Evolutionary conservation across 2,888 invertebrate genomes (phyloP).

Genomic region (Hetaerina titia): DNA sequence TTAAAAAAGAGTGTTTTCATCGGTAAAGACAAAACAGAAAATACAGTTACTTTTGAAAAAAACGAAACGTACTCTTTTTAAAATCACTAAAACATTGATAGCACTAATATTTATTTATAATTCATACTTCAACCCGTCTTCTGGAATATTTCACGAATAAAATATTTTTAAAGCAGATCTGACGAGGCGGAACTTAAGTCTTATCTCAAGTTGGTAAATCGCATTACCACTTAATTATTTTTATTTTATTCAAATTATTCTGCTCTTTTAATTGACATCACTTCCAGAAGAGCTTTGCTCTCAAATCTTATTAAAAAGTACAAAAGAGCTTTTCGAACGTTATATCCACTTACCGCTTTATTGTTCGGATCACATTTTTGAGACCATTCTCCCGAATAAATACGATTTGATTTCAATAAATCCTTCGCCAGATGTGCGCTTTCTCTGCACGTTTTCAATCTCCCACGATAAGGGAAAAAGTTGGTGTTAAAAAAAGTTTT

Average conservation of each 20-base stretch:
- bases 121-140: neutral
- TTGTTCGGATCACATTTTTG: neutral
- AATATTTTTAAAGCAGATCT: neutral
- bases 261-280: neutral
- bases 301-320: neutral
- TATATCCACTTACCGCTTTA: neutral
- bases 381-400: neutral
- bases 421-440: neutral
- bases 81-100: neutral
- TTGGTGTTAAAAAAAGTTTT: neutral
- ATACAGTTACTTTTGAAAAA: neutral
- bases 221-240: neutral
- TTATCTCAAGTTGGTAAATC: no score
- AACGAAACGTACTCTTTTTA: neutral
- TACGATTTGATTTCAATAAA: slow-evolving; percentile 1
- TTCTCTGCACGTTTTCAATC: slow-evolving; percentile 8
- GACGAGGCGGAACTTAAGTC: no score
- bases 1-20: neutral
- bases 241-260: neutral
- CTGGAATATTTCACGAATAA: neutral
- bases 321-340: neutral
- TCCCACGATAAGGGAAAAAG: neutral
- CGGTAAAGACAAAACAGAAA: neutral
- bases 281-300: neutral
- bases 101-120: neutral